Base-by-base conservation (phyloP, 2,888 invertebrate species). In the Drosophila planitibia region DNA sequence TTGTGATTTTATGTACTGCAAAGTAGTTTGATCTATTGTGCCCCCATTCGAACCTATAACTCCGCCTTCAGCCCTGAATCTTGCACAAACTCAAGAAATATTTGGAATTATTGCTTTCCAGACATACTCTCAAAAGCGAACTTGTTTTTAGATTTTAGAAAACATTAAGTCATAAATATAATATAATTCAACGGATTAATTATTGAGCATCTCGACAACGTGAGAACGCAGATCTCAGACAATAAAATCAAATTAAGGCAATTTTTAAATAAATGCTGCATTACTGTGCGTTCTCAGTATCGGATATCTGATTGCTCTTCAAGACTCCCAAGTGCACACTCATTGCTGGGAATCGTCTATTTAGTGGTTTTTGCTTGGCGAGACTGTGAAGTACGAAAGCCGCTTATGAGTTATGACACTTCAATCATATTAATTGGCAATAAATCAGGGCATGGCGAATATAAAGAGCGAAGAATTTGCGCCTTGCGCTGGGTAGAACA, bases 391-490 rank as follows among this genome's bases (percentile, higher is more conserved):
- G 39, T 41, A 51, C 63, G 52, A 75, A 76, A 80, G 76, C 71
- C 68, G 76, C 73, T 72, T 62, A 70, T 78, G 83, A 89, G 83
- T 89, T 89, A 91, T 89, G 86, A 86, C 90, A 86, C 89, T 91
- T 89, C 86, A 89, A 89, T 90, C 88, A 86, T 84, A 89, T 91
- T 91, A 88, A 90, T 90, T 91, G 91, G 79, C 90, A 84, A 90
- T 91, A 91, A 91, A 90, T 90, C 91, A 90, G 88, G 59, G 72
- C 74, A 67, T 54, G 78, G 79, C 82, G 74, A 74, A 62, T 68
- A 79, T 79, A 81, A 70, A 79, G 78, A 77, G 67, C 70, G 53
- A 57, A 69, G 77, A 76, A 72, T 79, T 72, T 76, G 68, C 72
- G 75, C 64, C 58, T 60, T 52, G 32, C 28, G 54, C 30, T 59